A percentile compares a stretch with the other conserved stretches of the same genome.
Evolutionary conservation across 2,888 invertebrate species (phyloP).

Genomic region (Geotrupes spiniger): DNA sequence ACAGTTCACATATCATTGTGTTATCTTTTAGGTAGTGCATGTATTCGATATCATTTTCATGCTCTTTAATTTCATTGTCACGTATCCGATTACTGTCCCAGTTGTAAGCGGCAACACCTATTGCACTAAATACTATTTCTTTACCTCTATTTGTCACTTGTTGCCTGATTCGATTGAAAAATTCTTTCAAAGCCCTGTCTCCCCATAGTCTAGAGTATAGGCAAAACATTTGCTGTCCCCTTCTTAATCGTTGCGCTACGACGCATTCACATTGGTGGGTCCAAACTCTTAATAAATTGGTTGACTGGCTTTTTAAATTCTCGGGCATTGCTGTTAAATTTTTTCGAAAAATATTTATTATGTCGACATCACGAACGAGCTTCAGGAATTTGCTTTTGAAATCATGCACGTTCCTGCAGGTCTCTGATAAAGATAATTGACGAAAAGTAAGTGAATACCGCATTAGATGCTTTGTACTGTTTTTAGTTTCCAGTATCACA

Average conservation of each 20-base stretch:
- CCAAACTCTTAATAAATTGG: slow-evolving; percentile 55
- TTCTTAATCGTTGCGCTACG: slow-evolving; percentile 59
- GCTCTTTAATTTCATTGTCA: slow-evolving; percentile 56
- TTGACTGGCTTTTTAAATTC: slow-evolving; percentile 51
- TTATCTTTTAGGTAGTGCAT: slow-evolving; percentile 54
- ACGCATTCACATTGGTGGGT: slow-evolving; percentile 57
- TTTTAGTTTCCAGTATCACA: slow-evolving; percentile 28
- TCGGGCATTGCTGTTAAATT: slow-evolving; percentile 26
- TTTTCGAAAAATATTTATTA: slow-evolving; percentile 18
- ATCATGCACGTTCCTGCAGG: slow-evolving; percentile 23
- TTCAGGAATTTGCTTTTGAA: slow-evolving; percentile 29
- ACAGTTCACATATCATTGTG: slow-evolving; percentile 55
- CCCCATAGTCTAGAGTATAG: slow-evolving; percentile 64
- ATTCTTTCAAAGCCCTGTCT: slow-evolving; percentile 56
- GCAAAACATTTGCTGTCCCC: slow-evolving; percentile 62
- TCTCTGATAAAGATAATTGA: slow-evolving; percentile 30
- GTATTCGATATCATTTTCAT: slow-evolving; percentile 59
- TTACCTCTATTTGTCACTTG: slow-evolving; percentile 52
- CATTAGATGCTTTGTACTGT: slow-evolving; percentile 22
- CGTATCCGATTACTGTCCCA: slow-evolving; percentile 62
- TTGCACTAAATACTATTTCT: slow-evolving; percentile 57
- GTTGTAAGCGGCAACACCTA: slow-evolving; percentile 56
- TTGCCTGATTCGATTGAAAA: slow-evolving; percentile 51
- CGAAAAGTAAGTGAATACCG: slow-evolving; percentile 33
- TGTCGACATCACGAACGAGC: slow-evolving; percentile 27